Evolutionary conservation across 2,888 invertebrate genomes (phyloP).

Genomic region (Troides oblongomaculatus): DNA sequence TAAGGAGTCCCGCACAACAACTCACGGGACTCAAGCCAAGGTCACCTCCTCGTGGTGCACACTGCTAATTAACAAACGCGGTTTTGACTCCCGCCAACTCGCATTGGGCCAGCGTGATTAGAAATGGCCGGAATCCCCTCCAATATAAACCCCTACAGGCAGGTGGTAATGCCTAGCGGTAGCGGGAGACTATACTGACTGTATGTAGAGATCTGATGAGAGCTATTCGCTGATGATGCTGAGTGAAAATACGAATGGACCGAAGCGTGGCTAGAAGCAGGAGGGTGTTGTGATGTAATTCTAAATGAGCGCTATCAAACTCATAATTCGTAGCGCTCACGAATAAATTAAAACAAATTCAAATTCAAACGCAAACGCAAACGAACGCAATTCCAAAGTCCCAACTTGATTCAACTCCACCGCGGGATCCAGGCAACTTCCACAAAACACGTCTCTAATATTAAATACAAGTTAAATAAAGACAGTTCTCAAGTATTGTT

Average conservation of each 20-base stretch:
- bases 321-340: slow-evolving; percentile 42
- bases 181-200: no score
- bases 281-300: slow-evolving; percentile 16
- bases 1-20: no score
- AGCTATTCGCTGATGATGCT: no score
- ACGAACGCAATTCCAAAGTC: slow-evolving; percentile 62
- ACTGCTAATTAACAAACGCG: no score
- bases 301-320: slow-evolving; percentile 37
- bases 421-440: slow-evolving; percentile 53
- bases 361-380: slow-evolving; percentile 51
- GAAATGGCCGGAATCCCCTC: no score
- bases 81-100: no score
- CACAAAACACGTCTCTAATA: slow-evolving; percentile 68
- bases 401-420: slow-evolving; percentile 56
- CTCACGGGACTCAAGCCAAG: no score
- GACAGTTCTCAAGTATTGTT: slow-evolving; percentile 64
- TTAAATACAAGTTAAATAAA: slow-evolving; percentile 75
- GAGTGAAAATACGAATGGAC: background rate
- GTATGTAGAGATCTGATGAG: no score
- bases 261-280: background rate
- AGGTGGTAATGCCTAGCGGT: no score
- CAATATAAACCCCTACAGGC: no score
- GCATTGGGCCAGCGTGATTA: no score
- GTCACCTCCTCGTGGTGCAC: no score
- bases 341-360: slow-evolving; percentile 54